Evolutionary conservation across 2,113 vertebrate genomes (phyloP).

Genomic region (Thunnus maccoyii): DNA sequence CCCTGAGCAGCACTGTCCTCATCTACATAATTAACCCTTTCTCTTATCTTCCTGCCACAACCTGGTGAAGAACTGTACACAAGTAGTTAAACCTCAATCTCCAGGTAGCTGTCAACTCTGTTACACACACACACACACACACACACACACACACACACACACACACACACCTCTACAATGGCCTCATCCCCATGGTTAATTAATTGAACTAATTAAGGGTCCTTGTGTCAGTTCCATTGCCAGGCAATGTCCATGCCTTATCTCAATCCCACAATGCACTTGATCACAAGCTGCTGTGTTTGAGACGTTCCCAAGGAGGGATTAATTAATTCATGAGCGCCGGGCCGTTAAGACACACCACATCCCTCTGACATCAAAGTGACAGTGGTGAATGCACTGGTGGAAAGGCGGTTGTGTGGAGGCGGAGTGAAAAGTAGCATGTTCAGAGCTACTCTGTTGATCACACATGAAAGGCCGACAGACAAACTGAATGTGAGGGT

Average conservation of each 20-base stretch:
- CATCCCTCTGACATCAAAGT: conserved; percentile 65
- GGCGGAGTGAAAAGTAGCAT: conserved; percentile 22
- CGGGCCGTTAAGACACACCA: conserved; percentile 59
- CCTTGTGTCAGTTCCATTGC: conserved; percentile 76
- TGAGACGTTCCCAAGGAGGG: conserved; percentile 66
- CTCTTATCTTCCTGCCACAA: conserved; percentile 51
- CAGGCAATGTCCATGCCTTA: conserved; percentile 77
- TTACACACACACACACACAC: neutral
- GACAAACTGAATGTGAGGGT: conserved; percentile 35
- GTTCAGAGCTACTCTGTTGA: conserved; percentile 46
- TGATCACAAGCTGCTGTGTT: conserved; percentile 79
- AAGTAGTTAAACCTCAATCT: conserved; percentile 45
- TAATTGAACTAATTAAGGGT: conserved; percentile 82
- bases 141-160: conserved; percentile 15
- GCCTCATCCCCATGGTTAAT: conserved; percentile 68
- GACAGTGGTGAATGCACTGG: conserved; percentile 16
- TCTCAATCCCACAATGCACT: conserved; percentile 79
- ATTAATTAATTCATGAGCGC: conserved; percentile 77
- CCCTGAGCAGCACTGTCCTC: neutral
- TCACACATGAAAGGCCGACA: conserved; percentile 45
- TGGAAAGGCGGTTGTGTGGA: conserved; percentile 3
- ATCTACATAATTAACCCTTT: conserved; percentile 57
- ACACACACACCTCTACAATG: neutral
- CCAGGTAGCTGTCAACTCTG: conserved; percentile 25
- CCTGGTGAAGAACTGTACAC: conserved; percentile 23